Conservation (phyloP, 2,888 invertebrate genomes). For the Beris morrisii region DNA sequence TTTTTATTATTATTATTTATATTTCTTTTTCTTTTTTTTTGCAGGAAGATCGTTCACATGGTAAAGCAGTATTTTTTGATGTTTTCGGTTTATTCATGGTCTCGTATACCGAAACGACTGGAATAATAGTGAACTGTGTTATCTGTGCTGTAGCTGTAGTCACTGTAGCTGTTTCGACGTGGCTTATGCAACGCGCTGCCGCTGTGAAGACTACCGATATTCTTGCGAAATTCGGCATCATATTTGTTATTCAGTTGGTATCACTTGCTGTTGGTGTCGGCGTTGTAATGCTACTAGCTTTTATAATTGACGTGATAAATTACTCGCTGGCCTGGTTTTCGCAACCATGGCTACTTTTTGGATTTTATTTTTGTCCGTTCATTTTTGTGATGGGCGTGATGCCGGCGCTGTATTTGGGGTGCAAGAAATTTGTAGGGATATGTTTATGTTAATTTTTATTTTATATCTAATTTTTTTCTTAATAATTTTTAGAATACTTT, state of each 20-base stretch:
- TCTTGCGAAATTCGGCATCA: constrained; percentile 45
- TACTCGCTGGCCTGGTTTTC: constrained; percentile 65
- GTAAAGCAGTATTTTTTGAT: constrained; percentile 70
- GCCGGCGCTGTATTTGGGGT: constrained; percentile 46
- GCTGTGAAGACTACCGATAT: constrained; percentile 46
- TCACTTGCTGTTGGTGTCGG: constrained; percentile 47
- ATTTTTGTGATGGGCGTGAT: constrained; percentile 52
- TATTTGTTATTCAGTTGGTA: constrained; percentile 46
- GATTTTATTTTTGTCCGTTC: constrained; percentile 55
- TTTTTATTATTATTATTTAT: neutral
- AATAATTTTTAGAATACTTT: constrained; percentile 46
- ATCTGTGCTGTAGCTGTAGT: constrained; percentile 54
- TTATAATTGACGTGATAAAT: constrained; percentile 54
- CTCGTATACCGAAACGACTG: constrained; percentile 61
- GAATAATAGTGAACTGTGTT: constrained; percentile 54
- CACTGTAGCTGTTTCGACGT: constrained; percentile 46
- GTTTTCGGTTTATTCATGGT: constrained; percentile 69
- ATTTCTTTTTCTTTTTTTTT: neutral
- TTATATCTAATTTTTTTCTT: neutral
- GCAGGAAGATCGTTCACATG: neutral
- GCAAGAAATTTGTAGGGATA: constrained; percentile 14
- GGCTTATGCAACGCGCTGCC: constrained; percentile 46
- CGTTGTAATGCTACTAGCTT: constrained; percentile 49
- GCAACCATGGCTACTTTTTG: constrained; percentile 59
- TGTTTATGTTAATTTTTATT: too few relatives aligned